A percentile compares a stretch with the other conserved stretches of the same genome.
These are phyloP conservation scores for Sericinus montela DNA, from an alignment of 2,888 invertebrate genomes.

Conservation along the genomic window DNA sequence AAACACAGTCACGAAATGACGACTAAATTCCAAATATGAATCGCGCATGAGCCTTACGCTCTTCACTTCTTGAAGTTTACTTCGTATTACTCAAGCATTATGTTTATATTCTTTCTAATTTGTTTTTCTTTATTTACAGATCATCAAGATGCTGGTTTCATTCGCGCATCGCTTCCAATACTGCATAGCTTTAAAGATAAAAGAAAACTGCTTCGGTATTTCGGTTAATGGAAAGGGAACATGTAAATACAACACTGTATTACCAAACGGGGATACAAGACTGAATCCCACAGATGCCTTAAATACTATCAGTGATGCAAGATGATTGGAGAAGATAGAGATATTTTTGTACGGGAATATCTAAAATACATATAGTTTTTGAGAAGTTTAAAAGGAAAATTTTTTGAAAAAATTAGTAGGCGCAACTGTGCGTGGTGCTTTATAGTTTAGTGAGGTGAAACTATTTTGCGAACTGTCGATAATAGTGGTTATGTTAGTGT, in stretches of 20 bases:
- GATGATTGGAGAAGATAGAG: slow-evolving; percentile 46
- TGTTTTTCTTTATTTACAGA: slow-evolving; percentile 46
- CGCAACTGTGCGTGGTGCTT: slow-evolving; percentile 50
- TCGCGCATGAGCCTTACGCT: slow-evolving; percentile 28
- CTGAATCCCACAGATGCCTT: slow-evolving; percentile 62
- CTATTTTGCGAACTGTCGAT: slow-evolving; percentile 46
- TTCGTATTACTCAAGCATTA: slow-evolving; percentile 6
- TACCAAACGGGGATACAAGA: slow-evolving; percentile 40
- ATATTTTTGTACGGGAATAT: slow-evolving; percentile 46
- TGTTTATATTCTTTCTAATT: slow-evolving; percentile 11
- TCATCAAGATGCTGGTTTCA: slow-evolving; percentile 59
- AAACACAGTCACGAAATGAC: slow-evolving; percentile 40
- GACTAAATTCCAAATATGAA: slow-evolving; percentile 46
- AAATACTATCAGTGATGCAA: slow-evolving; percentile 52
- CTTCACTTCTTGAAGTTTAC: slow-evolving; percentile 20
- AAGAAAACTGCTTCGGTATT: slow-evolving; percentile 7
- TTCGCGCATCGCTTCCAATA: slow-evolving; percentile 35
- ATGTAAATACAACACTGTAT: slow-evolving; percentile 36
- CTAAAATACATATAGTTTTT: slow-evolving; percentile 44
- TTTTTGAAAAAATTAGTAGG: slow-evolving; percentile 30
- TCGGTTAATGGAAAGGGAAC: slow-evolving; percentile 30
- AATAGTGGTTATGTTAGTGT: slow-evolving; percentile 43
- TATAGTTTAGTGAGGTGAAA: slow-evolving; percentile 54
- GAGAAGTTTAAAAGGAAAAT: slow-evolving; percentile 40
- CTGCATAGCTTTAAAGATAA: slow-evolving; percentile 27